phyloP scores from a whole-genome alignment of 1,140 invertebrate species.

The Lasioglossum baleicum region DNA sequence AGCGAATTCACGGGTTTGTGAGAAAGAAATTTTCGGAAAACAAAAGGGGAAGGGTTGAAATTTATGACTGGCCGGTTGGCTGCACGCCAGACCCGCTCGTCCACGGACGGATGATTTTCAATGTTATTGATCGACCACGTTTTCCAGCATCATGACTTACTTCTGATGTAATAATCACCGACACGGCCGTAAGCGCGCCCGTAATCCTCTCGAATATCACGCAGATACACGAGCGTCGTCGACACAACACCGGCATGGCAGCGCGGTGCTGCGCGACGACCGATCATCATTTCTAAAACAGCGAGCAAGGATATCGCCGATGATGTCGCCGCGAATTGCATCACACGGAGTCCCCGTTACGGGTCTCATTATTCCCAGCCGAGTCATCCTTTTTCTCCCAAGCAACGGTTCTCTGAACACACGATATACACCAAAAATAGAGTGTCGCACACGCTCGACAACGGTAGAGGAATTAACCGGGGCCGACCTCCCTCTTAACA shows the following conservation, averaged over 20 bases:
- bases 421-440: conserved; percentile 25
- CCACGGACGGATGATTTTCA: conserved; percentile 57
- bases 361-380: neutral
- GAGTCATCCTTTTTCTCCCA: neutral
- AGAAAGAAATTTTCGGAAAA: neutral
- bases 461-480: conserved; percentile 30
- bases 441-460: neutral
- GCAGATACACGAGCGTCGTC: too few species aligned
- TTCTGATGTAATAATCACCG: conserved; percentile 51
- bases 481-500: neutral
- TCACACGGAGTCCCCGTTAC: neutral
- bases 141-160: conserved; percentile 53
- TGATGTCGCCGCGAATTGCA: conserved; percentile 14
- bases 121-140: conserved; percentile 60
- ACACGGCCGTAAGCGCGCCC: neutral
- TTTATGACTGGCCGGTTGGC: conserved; percentile 42
- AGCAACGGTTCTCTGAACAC: neutral
- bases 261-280: too few species aligned
- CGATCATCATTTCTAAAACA: too few species aligned
- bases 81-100: conserved; percentile 34
- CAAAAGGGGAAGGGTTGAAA: conserved; percentile 22
- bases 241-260: neutral
- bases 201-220: conserved; percentile 9
- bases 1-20: neutral
- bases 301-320: too few species aligned